Evolutionary conservation across 2,888 invertebrate species (phyloP), one percentile per base, ranked within the genome.

Genomic region (Steinernema carpocapsae): DNA sequence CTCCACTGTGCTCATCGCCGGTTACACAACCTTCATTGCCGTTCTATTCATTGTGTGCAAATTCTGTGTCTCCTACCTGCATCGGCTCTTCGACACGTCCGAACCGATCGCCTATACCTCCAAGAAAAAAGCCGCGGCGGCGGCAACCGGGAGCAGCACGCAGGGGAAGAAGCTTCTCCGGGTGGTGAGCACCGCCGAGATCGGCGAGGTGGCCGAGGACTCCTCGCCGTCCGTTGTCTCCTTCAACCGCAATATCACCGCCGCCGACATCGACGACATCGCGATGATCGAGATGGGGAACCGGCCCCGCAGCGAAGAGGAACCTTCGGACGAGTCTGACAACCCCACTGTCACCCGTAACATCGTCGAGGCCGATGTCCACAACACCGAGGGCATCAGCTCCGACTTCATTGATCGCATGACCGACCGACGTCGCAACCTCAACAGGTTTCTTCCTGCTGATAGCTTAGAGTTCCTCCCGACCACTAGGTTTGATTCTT

Each of bases 31-130:
- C 70, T 91, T 93, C 72, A 92, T 97, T 79, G 92, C 93, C 37
- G 86, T 93, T 73, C 90, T 94, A 75, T 94, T 97, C 88, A 91
- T 92, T 14, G 88, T 91, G 72, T 91, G 97, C 78, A 99, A 99
- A 79, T 37, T 79, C 1, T 70, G 76, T 19, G 82, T 84, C n/a
- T 74, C 80, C n/a, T 85, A 85, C 72, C 74, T 86, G 6, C 86
- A 86, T 70, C 74, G 78, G 70, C 76, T 86, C 10, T 86, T 86
- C 71, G 86, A 86, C 74, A 83, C 83, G 7, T 79, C 83, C 17
- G 84, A 86, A 72, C 85, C 84, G 12, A 80, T 84, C 29, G 81
- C 79, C 22, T 74, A 74, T 29, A 71, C 45, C 2, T 45, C 45
- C 19, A 32, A 51, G 59, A 70, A 71, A 19, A 64, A 70, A 48